These are phyloP conservation scores for Aplidium turbinatum DNA, from an alignment of 23 tunicate species.

Conservation along the genomic window DNA sequence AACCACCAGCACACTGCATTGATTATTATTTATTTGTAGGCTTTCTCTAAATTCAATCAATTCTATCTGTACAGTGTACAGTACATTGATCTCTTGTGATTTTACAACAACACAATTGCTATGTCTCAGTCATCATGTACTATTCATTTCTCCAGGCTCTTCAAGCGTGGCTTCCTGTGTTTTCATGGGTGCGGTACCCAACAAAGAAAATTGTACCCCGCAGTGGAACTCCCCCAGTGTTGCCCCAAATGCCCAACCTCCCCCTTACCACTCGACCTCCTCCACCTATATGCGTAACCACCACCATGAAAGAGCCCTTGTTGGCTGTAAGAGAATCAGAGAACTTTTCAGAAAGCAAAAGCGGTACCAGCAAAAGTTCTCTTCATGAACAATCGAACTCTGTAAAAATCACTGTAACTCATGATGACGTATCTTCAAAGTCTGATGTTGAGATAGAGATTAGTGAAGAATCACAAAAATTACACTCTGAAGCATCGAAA, in stretches of 20 bases:
- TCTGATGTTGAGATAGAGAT: not conserved
- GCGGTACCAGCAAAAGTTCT: not conserved
- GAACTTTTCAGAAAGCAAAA: too few relatives aligned
- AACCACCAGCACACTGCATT: too few relatives aligned
- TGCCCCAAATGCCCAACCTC: conserved; percentile 48
- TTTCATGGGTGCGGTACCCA: conserved; percentile 43
- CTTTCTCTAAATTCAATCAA: too few relatives aligned
- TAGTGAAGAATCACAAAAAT: not conserved
- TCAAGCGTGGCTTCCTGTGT: conserved; percentile 71
- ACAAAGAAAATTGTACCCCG: conserved; percentile 65
- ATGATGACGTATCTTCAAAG: not conserved
- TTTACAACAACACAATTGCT: too few relatives aligned
- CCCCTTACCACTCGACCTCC: conserved; percentile 40
- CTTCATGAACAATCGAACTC: not conserved
- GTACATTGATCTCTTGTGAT: too few relatives aligned
- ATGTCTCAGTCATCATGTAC: not conserved
- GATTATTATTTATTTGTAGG: too few relatives aligned
- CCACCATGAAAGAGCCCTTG: conserved; percentile 20
- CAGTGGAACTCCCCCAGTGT: conserved; percentile 75
- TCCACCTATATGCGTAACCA: conserved; percentile 32
- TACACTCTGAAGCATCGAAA: not conserved
- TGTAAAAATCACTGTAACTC: conserved; percentile 1
- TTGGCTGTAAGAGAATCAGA: too few relatives aligned
- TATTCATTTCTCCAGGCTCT: conserved; percentile 51
- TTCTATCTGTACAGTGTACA: too few relatives aligned